phyloP scores from a whole-genome alignment of 2,797 vertebrate species.

The Acanthopagrus latus region DNA sequence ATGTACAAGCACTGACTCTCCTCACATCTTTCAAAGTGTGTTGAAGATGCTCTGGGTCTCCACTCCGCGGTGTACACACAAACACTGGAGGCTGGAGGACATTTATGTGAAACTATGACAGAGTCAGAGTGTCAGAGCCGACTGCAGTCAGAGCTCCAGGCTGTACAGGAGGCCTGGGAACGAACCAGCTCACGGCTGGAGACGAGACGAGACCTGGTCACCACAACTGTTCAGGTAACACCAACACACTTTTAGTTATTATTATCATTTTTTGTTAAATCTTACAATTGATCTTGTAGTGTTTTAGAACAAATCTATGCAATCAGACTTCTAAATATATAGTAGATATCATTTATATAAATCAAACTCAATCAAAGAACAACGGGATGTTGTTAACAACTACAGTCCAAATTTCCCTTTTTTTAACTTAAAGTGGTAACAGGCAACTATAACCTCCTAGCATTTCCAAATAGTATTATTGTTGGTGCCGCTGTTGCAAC shows the following conservation, averaged over 20 bases:
- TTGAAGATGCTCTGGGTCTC: conserved; percentile 78
- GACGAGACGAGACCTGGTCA: conserved; percentile 69
- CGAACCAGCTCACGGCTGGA: conserved; percentile 72
- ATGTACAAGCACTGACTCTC: background rate
- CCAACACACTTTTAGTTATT: background rate
- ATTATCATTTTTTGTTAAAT: background rate
- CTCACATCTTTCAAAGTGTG: conserved; percentile 75
- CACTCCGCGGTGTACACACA: conserved; percentile 78
- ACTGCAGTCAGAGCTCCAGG: conserved; percentile 81
- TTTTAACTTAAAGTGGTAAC: no score
- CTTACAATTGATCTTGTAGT: background rate
- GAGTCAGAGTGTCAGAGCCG: conserved; percentile 62
- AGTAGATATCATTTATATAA: background rate
- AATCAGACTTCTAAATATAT: background rate
- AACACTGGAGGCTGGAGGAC: conserved; percentile 81
- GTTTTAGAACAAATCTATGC: background rate
- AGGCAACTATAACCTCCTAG: no score
- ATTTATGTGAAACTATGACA: conserved; percentile 65
- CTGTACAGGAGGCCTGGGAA: conserved; percentile 87
- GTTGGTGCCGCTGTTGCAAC: no score
- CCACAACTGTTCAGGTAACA: conserved; percentile 85
- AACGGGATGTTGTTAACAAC: background rate
- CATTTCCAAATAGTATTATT: no score
- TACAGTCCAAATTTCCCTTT: no score
- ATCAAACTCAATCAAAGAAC: background rate